These are phyloP conservation scores for Liolophura sinensis DNA, from an alignment of 1,140 invertebrate species.

Conservation along the genomic window DNA sequence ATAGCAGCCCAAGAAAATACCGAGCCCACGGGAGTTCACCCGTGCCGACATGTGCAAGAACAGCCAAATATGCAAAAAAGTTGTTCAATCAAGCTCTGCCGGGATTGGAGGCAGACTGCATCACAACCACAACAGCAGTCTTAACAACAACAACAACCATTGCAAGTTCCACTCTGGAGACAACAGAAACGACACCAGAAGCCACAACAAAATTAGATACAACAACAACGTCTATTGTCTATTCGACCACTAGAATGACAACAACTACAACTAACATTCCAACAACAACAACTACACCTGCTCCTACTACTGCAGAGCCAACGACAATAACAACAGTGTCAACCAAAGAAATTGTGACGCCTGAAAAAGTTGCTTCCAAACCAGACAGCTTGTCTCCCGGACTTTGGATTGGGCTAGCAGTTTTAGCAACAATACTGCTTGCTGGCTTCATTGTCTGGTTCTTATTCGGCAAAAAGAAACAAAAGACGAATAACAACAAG, in stretches of 20 bases:
- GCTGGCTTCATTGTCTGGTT: too few relatives aligned
- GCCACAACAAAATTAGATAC: not conserved
- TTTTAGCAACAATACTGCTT: too few relatives aligned
- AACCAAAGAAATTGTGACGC: slow-evolving; percentile 2
- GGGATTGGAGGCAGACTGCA: slow-evolving; percentile 12
- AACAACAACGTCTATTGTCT: not conserved
- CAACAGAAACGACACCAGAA: not conserved
- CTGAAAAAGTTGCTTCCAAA: not conserved
- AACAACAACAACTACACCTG: not conserved
- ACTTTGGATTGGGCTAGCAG: too few relatives aligned
- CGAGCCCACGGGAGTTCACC: too few relatives aligned
- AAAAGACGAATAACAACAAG: too few relatives aligned
- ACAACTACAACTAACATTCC: slow-evolving; percentile 10
- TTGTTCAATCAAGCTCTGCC: slow-evolving; percentile 4
- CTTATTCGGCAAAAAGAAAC: too few relatives aligned
- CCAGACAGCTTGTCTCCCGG: too few relatives aligned
- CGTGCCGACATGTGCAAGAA: slow-evolving; percentile 14
- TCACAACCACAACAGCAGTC: slow-evolving; percentile 12
- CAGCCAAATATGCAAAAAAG: slow-evolving; percentile 4
- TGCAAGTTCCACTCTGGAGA: slow-evolving; percentile 1
- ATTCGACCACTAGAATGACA: not conserved
- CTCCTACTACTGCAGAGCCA: slow-evolving; percentile 7
- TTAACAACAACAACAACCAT: slow-evolving; percentile 4
- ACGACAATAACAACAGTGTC: slow-evolving; percentile 1
- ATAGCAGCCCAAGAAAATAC: not conserved